These are phyloP conservation scores for Aythya baeri DNA, from an alignment of 2,113 vertebrate genomes.

Conservation along the genomic window DNA sequence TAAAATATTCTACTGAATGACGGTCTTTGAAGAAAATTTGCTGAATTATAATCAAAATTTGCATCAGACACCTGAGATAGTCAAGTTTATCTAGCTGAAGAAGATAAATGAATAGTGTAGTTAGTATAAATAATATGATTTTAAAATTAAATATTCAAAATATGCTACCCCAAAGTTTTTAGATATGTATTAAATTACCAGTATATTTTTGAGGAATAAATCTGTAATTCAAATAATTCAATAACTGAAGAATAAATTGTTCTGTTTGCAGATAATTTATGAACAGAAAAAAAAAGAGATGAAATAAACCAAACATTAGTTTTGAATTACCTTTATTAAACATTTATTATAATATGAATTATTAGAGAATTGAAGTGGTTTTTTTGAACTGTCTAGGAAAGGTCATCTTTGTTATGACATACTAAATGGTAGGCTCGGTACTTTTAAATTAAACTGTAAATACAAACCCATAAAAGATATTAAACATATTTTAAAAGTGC, in stretches of 20 bases:
- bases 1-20: constrained; percentile 5
- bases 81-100: constrained; percentile 19
- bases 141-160: constrained; percentile 35
- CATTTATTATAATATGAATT: constrained; percentile 25
- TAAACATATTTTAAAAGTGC: not conserved
- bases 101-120: constrained; percentile 3
- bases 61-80: constrained; percentile 32
- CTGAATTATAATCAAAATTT: constrained; percentile 46
- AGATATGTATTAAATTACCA: not conserved
- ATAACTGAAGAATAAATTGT: constrained; percentile 22
- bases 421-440: not conserved
- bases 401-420: not conserved
- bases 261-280: constrained; percentile 20
- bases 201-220: constrained; percentile 21
- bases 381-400: not conserved
- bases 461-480: not conserved
- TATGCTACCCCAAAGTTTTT: not conserved
- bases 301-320: constrained; percentile 3
- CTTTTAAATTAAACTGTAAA: not conserved
- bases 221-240: constrained; percentile 46
- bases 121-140: constrained; percentile 15
- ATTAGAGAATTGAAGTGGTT: not conserved
- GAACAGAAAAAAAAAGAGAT: constrained; percentile 12
- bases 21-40: not conserved
- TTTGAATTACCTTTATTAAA: constrained; percentile 26